Conservation (phyloP, 1,140 invertebrate genomes). For the Drosophila nebulosa region DNA sequence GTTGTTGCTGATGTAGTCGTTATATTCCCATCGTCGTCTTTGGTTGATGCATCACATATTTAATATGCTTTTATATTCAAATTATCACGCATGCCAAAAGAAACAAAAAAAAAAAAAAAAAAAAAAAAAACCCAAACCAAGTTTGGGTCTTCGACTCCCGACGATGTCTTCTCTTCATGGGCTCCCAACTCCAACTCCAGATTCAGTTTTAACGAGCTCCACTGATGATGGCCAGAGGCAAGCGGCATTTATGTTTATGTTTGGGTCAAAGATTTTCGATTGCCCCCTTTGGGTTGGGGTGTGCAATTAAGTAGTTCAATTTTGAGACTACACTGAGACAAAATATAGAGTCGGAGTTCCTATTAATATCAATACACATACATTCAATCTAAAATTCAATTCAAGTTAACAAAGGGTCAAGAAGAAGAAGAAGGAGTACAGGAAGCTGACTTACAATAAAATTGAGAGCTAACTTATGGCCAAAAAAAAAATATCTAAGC, state of each 20-base stretch:
- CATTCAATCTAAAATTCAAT: no score
- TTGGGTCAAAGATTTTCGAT: constrained; percentile 48
- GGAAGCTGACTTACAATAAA: no score
- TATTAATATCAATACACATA: no score
- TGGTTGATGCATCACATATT: constrained; percentile 32
- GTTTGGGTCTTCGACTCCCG: neutral
- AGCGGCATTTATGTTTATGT: constrained; percentile 41
- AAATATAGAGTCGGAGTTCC: no score
- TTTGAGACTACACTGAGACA: neutral
- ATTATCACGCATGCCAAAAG: constrained; percentile 72
- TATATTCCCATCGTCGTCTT: neutral
- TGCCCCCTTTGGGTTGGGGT: constrained; percentile 30
- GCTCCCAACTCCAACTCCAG: neutral
- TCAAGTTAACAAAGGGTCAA: no score
- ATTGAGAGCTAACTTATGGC: no score
- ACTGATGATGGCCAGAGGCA: constrained; percentile 61
- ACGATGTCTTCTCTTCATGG: neutral
- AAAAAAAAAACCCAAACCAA: constrained; percentile 7
- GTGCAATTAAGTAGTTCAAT: constrained; percentile 31
- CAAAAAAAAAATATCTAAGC: no score
- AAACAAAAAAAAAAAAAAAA: no score
- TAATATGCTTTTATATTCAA: constrained; percentile 75
- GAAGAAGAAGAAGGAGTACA: no score
- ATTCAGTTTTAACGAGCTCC: constrained; percentile 58
- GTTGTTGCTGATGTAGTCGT: no score